phyloP scores from a whole-genome alignment of 2,113 vertebrate genomes.

The Numenius arquata region DNA sequence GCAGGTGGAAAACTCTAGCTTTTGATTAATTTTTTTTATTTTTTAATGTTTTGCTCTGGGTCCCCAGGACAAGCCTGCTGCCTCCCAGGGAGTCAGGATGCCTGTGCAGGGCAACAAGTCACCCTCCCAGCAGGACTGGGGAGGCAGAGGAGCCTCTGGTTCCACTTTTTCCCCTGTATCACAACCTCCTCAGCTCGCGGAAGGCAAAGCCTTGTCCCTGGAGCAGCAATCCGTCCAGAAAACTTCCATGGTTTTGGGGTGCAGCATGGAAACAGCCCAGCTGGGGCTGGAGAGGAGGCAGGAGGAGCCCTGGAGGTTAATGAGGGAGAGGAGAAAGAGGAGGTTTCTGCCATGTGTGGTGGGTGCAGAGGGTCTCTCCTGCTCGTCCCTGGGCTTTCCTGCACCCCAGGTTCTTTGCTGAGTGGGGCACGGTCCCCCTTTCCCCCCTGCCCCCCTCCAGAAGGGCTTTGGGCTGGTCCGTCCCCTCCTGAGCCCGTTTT shows the following conservation, averaged over 20 bases:
- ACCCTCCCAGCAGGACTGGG: background rate
- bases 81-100: background rate
- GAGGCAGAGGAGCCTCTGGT: background rate
- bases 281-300: background rate
- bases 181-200: accelerated
- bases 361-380: background rate
- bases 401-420: background rate
- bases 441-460: background rate
- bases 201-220: background rate
- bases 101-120: background rate
- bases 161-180: background rate
- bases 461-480: background rate
- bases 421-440: background rate
- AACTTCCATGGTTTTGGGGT: accelerated
- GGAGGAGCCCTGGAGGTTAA: background rate
- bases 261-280: background rate
- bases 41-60: background rate
- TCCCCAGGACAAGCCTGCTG: background rate
- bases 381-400: background rate
- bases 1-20: background rate
- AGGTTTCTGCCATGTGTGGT: accelerated
- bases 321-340: background rate
- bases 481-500: background rate
- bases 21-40: background rate
- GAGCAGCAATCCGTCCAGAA: background rate